Evolutionary conservation across 2,888 invertebrate species (phyloP), one percentile per base, ranked within the genome.

Genomic region (Empis stercorea): DNA sequence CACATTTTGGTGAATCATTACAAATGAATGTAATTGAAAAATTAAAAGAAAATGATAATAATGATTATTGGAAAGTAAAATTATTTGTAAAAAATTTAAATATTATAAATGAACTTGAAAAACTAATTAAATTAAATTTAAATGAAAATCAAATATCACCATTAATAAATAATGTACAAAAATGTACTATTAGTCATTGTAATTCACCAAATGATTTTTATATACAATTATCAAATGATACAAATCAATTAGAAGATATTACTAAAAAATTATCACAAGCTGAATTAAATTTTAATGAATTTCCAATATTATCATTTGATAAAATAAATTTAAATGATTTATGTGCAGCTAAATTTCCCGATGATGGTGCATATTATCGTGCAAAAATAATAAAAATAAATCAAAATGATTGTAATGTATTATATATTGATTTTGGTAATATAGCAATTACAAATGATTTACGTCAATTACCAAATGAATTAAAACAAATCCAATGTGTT

Each of bases 361-460:
- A 79, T 3, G 91, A 94, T 62, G 79, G 81, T 30, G 77, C 78
- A 52, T 97, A 91, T 88, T 96, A 96, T 66, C 76, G 95, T 51
- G 94, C 92, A 0, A 79, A 82, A 61, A 81, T 95, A 11, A 14
- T 40, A 23, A 27, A n/a, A 39, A 20, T 13, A 43, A 17, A 34
- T 34, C 30, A 27, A 23, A 40, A 27, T 23, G 13, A 23, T 1
- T 58, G 74, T 0, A 78, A 76, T 56, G 73, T 78, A 65, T 20
- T 40, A 9, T 40, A 23, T 27, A 48, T 48, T 13, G 79, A 80
- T 61, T 79, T 76, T 56, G 79, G 79, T 1, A 78, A 81, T 58
- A 74, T 74, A 2, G 72, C 75, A 0, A 65, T 76, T 5, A 73
- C 76, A 0, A 72, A 72, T 43, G 74, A 80, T 57, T 61, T 81